Evolutionary conservation across 1,140 invertebrate genomes (phyloP).

Genomic region (Brachionus asplanchnoidis): DNA sequence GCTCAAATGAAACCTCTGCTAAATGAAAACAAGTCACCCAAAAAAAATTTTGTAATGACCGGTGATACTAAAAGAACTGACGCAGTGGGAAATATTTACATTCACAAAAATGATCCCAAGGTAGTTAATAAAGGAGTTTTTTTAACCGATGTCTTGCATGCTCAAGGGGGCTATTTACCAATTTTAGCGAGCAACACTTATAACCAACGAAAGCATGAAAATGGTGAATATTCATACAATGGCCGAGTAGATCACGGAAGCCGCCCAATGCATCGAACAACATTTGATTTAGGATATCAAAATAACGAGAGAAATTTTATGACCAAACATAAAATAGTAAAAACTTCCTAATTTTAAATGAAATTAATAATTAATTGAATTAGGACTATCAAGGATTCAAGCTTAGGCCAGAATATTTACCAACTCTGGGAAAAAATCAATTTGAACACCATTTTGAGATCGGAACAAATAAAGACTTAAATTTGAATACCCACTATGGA

Average conservation of each 20-base stretch:
- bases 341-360: neutral
- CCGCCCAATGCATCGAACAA: constrained; percentile 26
- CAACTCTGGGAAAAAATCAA: neutral
- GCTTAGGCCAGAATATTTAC: constrained; percentile 4
- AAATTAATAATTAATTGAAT: neutral
- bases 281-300: neutral
- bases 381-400: constrained; percentile 23
- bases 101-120: constrained; percentile 34
- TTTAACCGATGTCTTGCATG: neutral
- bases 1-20: neutral
- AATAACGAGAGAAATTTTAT: neutral
- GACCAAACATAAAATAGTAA: neutral
- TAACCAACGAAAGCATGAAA: constrained; percentile 1
- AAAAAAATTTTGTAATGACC: neutral
- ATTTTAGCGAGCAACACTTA: neutral
- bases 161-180: constrained; percentile 13
- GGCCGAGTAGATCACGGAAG: neutral
- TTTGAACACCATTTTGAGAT: constrained; percentile 27
- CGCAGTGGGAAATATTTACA: neutral
- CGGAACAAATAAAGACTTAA: neutral
- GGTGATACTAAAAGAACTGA: neutral
- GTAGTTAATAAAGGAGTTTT: constrained; percentile 12
- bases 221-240: neutral
- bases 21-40: neutral
- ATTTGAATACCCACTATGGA: constrained; percentile 4